phyloP scores from a whole-genome alignment of 2,113 vertebrate genomes.

The Vimba vimba region DNA sequence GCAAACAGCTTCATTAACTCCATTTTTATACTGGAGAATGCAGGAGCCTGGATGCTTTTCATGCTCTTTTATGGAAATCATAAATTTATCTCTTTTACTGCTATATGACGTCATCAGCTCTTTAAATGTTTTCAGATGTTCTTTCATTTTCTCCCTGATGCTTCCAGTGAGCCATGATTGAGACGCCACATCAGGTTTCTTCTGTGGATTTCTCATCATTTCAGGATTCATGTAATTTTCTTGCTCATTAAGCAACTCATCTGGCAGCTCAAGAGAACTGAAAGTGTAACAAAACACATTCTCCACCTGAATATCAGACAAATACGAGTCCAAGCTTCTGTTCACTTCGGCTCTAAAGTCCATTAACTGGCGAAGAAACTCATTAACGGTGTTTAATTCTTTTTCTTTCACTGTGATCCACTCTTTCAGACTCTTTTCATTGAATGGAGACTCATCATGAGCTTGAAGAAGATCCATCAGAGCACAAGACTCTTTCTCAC shows the following conservation, averaged over 20 bases:
- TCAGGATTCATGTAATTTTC: background rate
- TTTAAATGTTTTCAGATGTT: background rate
- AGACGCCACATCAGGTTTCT: background rate
- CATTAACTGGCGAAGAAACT: background rate
- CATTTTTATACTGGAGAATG: conserved; percentile 44
- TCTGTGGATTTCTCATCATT: background rate
- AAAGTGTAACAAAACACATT: background rate
- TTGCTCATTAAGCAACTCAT: background rate
- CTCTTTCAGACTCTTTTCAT: background rate
- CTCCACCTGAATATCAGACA: background rate
- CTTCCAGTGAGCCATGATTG: background rate
- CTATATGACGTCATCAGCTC: background rate
- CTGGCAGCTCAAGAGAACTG: background rate
- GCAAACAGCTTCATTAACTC: background rate
- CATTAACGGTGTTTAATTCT: background rate
- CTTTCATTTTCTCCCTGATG: background rate
- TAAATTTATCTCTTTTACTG: background rate
- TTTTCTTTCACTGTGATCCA: background rate
- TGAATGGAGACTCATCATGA: background rate
- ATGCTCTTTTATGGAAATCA: background rate
- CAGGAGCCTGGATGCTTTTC: conserved; percentile 17
- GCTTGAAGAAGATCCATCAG: background rate
- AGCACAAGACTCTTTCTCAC: background rate
- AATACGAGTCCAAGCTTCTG: background rate
- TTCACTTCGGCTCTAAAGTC: background rate